Evolutionary conservation across 2,888 invertebrate genomes (phyloP).

Genomic region (Polyploca ridens): DNA sequence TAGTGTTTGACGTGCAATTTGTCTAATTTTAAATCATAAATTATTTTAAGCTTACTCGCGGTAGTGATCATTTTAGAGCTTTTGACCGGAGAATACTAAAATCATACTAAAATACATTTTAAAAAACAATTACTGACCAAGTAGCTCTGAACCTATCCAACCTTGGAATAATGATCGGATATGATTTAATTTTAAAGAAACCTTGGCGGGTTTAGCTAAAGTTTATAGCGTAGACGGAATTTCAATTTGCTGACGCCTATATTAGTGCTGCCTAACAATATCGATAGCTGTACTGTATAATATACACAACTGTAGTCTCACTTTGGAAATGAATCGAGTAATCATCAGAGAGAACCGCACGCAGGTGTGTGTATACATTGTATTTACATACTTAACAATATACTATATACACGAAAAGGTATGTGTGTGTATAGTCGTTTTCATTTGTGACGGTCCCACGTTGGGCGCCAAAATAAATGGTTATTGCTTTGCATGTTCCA

Average conservation of each 20-base stretch:
- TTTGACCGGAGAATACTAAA: background rate
- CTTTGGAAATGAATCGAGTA: background rate
- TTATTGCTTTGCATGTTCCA: slow-evolving; percentile 31
- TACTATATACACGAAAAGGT: background rate
- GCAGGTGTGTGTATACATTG: slow-evolving; percentile 8
- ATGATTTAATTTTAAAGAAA: background rate
- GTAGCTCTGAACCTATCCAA: background rate
- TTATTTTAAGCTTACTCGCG: background rate
- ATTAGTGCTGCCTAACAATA: background rate
- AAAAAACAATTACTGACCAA: background rate
- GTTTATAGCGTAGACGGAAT: slow-evolving; percentile 1
- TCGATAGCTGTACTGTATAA: background rate
- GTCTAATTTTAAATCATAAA: background rate
- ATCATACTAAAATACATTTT: background rate
- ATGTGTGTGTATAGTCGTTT: slow-evolving; percentile 38
- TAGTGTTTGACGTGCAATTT: background rate
- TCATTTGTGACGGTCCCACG: slow-evolving; percentile 44
- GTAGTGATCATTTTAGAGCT: background rate
- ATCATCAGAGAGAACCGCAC: slow-evolving; percentile 6
- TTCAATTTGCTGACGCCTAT: background rate
- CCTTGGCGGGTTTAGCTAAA: background rate
- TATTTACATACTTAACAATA: background rate
- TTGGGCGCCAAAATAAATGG: slow-evolving; percentile 50
- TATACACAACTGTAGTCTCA: background rate
- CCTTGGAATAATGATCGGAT: background rate